Conservation (phyloP, 2,797 vertebrate species). For the Otolemur crassicaudatus region DNA sequence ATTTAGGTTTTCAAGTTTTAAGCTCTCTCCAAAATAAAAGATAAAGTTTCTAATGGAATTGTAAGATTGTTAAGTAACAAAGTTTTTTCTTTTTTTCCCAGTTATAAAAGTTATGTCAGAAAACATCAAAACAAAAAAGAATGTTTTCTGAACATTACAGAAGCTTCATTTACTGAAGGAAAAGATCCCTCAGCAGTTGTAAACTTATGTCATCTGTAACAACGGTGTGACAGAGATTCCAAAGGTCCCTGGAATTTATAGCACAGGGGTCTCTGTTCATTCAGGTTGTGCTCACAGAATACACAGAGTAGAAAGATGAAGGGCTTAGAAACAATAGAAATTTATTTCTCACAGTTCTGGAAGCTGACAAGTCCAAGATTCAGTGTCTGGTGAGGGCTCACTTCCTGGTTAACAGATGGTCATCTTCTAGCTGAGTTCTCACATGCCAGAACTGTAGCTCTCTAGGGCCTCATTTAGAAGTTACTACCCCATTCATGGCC, state of each 20-base stretch:
- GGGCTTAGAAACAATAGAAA: not conserved
- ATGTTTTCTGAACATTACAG: not conserved
- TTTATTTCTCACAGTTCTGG: not conserved
- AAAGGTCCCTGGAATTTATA: not conserved
- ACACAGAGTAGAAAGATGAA: no score
- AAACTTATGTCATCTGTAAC: not conserved
- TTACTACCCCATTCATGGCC: not conserved
- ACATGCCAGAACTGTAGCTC: no score
- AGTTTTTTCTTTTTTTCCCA: not conserved
- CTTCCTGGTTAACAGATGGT: not conserved
- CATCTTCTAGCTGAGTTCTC: not conserved
- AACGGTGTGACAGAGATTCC: not conserved
- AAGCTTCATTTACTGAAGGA: not conserved
- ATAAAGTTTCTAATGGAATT: not conserved
- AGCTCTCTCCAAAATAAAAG: slow-evolving; percentile 31
- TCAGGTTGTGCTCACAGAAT: not conserved
- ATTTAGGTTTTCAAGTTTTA: slow-evolving; percentile 57
- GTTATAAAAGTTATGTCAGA: slow-evolving; percentile 15
- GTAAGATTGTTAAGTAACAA: not conserved
- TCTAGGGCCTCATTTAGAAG: not conserved
- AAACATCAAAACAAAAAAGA: not conserved
- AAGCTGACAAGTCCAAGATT: not conserved
- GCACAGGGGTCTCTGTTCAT: not conserved
- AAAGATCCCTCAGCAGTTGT: not conserved
- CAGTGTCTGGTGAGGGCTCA: not conserved